These are phyloP conservation scores for Thelaira solivaga DNA, from an alignment of 2,888 invertebrate species.

Conservation along the genomic window DNA sequence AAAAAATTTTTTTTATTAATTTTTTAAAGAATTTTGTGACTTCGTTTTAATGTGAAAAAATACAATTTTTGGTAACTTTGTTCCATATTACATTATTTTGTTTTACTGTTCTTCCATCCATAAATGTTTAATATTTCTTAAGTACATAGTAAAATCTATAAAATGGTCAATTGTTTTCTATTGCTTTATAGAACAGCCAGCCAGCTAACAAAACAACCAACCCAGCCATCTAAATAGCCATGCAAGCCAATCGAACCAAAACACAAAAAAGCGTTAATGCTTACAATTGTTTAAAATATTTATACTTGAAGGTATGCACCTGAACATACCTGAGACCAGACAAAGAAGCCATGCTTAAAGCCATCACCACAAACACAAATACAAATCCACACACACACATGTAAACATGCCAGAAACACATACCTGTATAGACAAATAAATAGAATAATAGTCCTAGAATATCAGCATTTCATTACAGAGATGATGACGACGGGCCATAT, in stretches of 20 bases:
- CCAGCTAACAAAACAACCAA: background rate
- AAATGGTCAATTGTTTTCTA: conserved; percentile 58
- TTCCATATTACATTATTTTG: background rate
- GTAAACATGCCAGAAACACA: background rate
- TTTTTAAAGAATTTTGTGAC: no score
- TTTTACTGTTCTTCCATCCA: conserved; percentile 15
- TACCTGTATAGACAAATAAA: background rate
- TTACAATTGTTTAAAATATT: conserved; percentile 51
- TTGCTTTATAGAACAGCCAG: conserved; percentile 39
- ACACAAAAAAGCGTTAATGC: conserved; percentile 46
- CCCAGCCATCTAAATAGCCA: background rate
- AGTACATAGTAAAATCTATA: conserved; percentile 44
- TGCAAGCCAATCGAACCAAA: conserved; percentile 7
- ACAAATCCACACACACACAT: background rate
- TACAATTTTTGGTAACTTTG: background rate
- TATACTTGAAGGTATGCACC: conserved; percentile 43
- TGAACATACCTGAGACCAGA: conserved; percentile 39
- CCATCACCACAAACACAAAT: no score
- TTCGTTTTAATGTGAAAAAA: no score
- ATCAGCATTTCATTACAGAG: conserved; percentile 45
- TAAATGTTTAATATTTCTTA: conserved; percentile 41
- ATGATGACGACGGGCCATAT: conserved; percentile 15
- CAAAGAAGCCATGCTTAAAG: conserved; percentile 32
- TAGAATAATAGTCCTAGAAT: conserved; percentile 19
- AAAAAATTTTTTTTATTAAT: no score